Percentiles rank a stretch among this genome's conserved stretches.
These are phyloP conservation scores for Petrolisthes cinctipes DNA, from an alignment of 2,888 invertebrate species.

Conservation along the genomic window DNA sequence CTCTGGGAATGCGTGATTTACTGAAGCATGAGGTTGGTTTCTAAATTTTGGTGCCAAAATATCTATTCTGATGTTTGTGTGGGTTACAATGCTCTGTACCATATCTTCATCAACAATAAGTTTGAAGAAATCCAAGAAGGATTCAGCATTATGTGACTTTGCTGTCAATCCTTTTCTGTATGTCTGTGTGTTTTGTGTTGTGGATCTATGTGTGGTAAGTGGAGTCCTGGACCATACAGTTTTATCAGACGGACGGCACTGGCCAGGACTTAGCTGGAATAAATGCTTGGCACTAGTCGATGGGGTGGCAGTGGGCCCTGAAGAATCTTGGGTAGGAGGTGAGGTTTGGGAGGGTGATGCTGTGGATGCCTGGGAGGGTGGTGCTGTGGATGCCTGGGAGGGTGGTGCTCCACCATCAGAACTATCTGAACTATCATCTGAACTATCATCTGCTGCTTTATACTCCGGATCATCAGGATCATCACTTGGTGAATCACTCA, in stretches of 20 bases:
- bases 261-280: conserved; percentile 1
- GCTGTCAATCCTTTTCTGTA: conserved; percentile 34
- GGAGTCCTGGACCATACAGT: conserved; percentile 30
- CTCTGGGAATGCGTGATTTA: conserved; percentile 1
- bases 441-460: too few species aligned
- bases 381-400: not conserved
- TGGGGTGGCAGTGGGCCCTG: conserved; percentile 17
- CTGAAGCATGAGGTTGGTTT: not conserved
- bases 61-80: conserved; percentile 34
- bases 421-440: too few species aligned
- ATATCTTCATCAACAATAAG: conserved; percentile 28
- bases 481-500: too few species aligned
- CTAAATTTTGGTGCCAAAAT: conserved; percentile 11
- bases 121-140: not conserved
- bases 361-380: not conserved
- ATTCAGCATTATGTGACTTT: conserved; percentile 12
- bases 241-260: conserved; percentile 23
- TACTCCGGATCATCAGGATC: too few species aligned
- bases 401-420: too few species aligned
- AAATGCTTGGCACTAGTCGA: not conserved
- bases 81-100: conserved; percentile 9
- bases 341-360: conserved; percentile 9
- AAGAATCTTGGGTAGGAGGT: conserved; percentile 24
- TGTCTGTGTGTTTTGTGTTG: too few species aligned
- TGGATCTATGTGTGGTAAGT: too few species aligned